Percentiles rank a stretch among this genome's conserved stretches.
Conservation (phyloP, 2,888 invertebrate species). For the Villa cingulata region DNA sequence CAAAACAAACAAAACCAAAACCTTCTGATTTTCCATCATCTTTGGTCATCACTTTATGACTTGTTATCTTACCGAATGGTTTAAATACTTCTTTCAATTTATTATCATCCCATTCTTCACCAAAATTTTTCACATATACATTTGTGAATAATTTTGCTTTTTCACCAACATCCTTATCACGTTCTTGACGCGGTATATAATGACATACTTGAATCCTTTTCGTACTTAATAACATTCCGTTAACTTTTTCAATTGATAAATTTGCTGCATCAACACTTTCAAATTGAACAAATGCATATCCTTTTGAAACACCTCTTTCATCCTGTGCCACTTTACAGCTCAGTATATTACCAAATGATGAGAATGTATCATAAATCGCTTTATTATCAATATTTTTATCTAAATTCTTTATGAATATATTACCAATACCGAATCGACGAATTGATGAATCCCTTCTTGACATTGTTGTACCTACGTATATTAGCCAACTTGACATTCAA, state of each 20-base stretch:
- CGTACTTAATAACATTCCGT: constrained; percentile 93
- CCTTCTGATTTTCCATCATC: constrained; percentile 92
- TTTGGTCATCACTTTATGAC: constrained; percentile 78
- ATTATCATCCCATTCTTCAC: constrained; percentile 85
- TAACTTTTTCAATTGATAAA: constrained; percentile 96
- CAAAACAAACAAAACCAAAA: constrained; percentile 98
- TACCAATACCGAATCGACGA: constrained; percentile 94
- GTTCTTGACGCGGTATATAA: constrained; percentile 95
- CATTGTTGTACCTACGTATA: too few relatives aligned
- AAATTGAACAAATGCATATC: constrained; percentile 98
- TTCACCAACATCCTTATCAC: too few relatives aligned
- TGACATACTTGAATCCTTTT: constrained; percentile 97
- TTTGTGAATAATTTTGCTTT: constrained; percentile 94
- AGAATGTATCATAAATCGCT: constrained; percentile 98
- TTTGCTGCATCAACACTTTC: constrained; percentile 97
- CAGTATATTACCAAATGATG: constrained; percentile 96
- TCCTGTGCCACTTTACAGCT: constrained; percentile 98
- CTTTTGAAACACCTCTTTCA: constrained; percentile 86
- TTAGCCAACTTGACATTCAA: too few relatives aligned
- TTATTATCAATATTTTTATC: constrained; percentile 98
- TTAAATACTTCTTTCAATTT: constrained; percentile 82
- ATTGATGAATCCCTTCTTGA: constrained; percentile 97
- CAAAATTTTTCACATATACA: constrained; percentile 98
- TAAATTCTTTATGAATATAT: constrained; percentile 98
- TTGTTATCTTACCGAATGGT: constrained; percentile 82